A percentile compares a stretch with the other conserved stretches of the same genome.
Evolutionary conservation across 2,797 vertebrate species (phyloP).

Genomic region (Aphelocoma californica): DNA sequence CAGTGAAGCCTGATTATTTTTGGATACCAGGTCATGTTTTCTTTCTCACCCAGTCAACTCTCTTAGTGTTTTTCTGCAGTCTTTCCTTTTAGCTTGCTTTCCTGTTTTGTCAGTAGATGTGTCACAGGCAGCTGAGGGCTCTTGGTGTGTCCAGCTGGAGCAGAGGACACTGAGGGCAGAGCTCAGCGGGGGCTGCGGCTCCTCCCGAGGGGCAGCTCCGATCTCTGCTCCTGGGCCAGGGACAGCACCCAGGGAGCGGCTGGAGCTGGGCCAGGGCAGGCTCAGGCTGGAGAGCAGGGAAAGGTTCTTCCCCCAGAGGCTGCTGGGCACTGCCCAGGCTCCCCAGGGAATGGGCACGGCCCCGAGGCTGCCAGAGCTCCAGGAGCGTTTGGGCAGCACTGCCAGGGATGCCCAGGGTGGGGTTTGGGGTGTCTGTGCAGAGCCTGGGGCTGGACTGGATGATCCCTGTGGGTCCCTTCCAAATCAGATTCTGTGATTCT

Average conservation of each 20-base stretch:
- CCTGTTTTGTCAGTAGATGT: background rate
- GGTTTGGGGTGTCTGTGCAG: background rate
- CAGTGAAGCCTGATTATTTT: background rate
- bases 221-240: background rate
- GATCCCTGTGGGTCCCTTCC: too few species aligned
- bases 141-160: background rate
- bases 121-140: background rate
- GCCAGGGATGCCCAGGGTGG: background rate
- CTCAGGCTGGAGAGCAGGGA: background rate
- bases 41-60: background rate
- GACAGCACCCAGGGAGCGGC: background rate
- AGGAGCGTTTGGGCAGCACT: background rate
- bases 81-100: background rate
- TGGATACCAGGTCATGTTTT: background rate
- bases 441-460: fast-evolving
- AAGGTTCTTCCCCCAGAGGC: background rate
- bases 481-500: background rate
- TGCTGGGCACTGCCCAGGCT: background rate
- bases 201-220: background rate
- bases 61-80: background rate
- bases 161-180: background rate
- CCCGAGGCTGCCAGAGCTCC: background rate
- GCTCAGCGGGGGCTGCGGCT: background rate
- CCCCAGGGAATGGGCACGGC: background rate
- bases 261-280: background rate